A percentile compares a stretch with the other conserved stretches of the same genome.
Conservation (phyloP, 30 jellyfish, hydroid and myxozoan species). For the Aurelia sp. region DNA sequence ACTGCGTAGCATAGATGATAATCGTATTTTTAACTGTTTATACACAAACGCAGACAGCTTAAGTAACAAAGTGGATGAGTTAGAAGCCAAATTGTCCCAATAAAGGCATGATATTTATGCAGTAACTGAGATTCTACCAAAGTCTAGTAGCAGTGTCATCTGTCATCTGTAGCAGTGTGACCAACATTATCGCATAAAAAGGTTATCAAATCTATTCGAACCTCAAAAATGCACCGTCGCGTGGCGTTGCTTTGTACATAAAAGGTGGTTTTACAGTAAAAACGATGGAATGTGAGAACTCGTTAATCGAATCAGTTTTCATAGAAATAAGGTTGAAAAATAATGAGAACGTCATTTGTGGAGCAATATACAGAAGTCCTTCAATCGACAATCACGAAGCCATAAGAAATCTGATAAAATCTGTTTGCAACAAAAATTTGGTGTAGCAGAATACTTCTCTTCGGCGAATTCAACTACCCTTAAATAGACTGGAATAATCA, state of each 20-base stretch:
- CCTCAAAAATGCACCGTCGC: constrained; percentile 12
- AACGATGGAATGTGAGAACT: neutral
- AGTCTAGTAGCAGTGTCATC: neutral
- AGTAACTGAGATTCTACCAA: constrained; percentile 42
- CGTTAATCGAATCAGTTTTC: too few relatives aligned
- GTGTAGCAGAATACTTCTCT: too few relatives aligned
- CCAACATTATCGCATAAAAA: constrained; percentile 5
- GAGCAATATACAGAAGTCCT: constrained; percentile 29
- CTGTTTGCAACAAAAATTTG: constrained; percentile 8
- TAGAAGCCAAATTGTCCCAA: too few relatives aligned
- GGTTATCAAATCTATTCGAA: constrained; percentile 16
- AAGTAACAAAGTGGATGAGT: too few relatives aligned
- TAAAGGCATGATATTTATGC: constrained; percentile 18
- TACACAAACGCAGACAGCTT: too few relatives aligned
- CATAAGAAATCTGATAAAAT: constrained; percentile 20
- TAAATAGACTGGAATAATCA: too few relatives aligned
- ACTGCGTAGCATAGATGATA: too few relatives aligned
- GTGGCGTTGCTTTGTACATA: constrained; percentile 23
- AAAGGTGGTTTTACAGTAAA: neutral
- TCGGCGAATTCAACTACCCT: constrained; percentile 29
- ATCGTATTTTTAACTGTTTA: too few relatives aligned
- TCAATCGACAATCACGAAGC: constrained; percentile 24
- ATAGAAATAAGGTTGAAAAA: constrained; percentile 2
- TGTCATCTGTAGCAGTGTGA: too few relatives aligned
- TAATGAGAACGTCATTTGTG: constrained; percentile 35